Base-by-base conservation (phyloP, 2,113 vertebrate species). In the Apteryx mantelli region DNA sequence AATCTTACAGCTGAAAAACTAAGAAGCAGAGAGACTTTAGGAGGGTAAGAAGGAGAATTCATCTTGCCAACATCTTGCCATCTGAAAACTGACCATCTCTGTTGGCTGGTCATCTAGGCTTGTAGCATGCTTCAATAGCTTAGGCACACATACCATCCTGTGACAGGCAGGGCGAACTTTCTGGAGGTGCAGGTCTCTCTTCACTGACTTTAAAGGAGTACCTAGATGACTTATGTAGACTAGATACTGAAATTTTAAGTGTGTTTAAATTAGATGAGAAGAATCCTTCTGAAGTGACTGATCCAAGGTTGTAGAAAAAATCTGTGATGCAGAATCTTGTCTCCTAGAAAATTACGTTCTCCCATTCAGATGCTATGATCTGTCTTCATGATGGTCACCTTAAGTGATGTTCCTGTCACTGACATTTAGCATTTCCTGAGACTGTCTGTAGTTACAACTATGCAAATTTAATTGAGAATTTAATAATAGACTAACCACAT, bases 401-500 rank as follows among this genome's bases (percentile, higher is more conserved):
- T 92, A 95, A 93, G 17, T 46, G 82, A 42, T 86, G 55, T 25
- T 77, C 40, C 46, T 75, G 56, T 84, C 65, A 79, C 69, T 73
- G 77, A 88, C 3, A 2, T 84, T 84, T 64, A 82, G 56, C 83
- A 73, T 94, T 97, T 97, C 88, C 93, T 79, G 96, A 89, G 74
- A 34, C 66, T 80, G 71, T 22, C 70, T 82, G 88, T 90, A 52
- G 52, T 87, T 89, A 65, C 60, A 91, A 38, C 83, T 84, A 84
- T 87, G 80, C 93, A 93, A 89, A 92, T 96, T 92, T 97, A 78
- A 82, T 78, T 75, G 80, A 88, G 48, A 38, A 87, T 92, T 89
- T 96, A 95, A 91, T 82, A 95, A 94, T 60, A 94, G 77, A 69
- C 74, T 85, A 93, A 64, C 60, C 70, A 71, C 14, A 8, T 64